A percentile compares a stretch with the other conserved stretches of the same genome.
Evolutionary conservation across 2,888 invertebrate genomes (phyloP).

Genomic region (Neoitamus cyanurus): DNA sequence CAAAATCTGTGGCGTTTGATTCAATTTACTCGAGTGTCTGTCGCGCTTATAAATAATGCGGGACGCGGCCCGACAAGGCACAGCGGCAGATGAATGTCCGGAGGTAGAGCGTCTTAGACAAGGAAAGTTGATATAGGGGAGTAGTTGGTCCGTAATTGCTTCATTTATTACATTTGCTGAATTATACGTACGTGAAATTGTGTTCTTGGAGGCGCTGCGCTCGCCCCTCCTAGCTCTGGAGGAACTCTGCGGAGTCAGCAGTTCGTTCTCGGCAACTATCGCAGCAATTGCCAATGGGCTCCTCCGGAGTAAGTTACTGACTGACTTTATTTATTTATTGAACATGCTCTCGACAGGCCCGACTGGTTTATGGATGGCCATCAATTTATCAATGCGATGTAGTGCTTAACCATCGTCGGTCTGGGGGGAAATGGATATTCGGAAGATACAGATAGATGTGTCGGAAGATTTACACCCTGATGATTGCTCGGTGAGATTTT

Average conservation of each 20-base stretch:
- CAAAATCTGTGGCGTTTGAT: conserved; percentile 52
- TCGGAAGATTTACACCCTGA: conserved; percentile 48
- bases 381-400: conserved; percentile 57
- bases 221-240: background rate
- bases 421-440: conserved; percentile 48
- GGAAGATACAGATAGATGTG: conserved; percentile 37
- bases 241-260: conserved; percentile 19
- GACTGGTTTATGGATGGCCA: conserved; percentile 57
- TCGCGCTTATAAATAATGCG: conserved; percentile 50
- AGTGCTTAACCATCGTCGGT: conserved; percentile 55
- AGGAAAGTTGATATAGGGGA: conserved; percentile 50
- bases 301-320: conserved; percentile 53
- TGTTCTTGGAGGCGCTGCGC: background rate
- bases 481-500: conserved; percentile 46
- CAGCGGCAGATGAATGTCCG: conserved; percentile 18
- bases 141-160: conserved; percentile 52
- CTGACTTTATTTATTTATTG: conserved; percentile 57
- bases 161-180: conserved; percentile 51
- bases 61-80: conserved; percentile 30
- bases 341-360: conserved; percentile 57
- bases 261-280: conserved; percentile 35
- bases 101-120: conserved; percentile 36
- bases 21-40: conserved; percentile 51
- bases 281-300: conserved; percentile 37
- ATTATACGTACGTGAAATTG: conserved; percentile 43